These are phyloP conservation scores for Pristionchus pacificus DNA, from an alignment of 1,140 invertebrate genomes.

Conservation along the genomic window DNA sequence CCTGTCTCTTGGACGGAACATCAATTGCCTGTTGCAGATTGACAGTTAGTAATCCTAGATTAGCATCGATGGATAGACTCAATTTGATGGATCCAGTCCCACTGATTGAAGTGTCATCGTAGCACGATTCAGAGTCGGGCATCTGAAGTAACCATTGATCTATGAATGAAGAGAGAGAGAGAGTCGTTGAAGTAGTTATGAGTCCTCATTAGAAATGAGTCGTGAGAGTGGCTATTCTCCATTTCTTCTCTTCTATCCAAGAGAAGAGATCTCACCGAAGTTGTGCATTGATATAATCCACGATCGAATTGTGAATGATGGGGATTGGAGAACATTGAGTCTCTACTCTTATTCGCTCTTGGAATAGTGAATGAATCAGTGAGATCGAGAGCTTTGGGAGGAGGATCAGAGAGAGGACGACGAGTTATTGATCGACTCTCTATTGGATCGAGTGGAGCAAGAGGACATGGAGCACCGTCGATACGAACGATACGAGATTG, in stretches of 20 bases:
- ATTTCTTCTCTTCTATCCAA: constrained; percentile 7
- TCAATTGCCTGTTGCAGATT: constrained; percentile 25
- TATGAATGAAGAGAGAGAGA: background rate
- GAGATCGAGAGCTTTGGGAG: constrained; percentile 34
- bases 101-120: constrained; percentile 17
- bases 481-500: constrained; percentile 39
- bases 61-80: constrained; percentile 24
- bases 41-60: constrained; percentile 19
- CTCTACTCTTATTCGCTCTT: constrained; percentile 28
- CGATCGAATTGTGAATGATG: constrained; percentile 49
- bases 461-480: constrained; percentile 16
- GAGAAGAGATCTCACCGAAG: background rate
- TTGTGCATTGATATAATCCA: constrained; percentile 42
- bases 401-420: background rate
- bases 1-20: constrained; percentile 24
- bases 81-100: constrained; percentile 29
- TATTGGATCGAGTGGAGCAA: too few species aligned
- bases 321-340: constrained; percentile 45
- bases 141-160: constrained; percentile 8
- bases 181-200: too few species aligned
- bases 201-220: background rate
- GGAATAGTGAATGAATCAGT: constrained; percentile 46
- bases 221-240: background rate
- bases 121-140: constrained; percentile 27
- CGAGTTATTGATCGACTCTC: too few species aligned